Conservation (phyloP, 2,113 vertebrate genomes). For the Petromus typicus region DNA sequence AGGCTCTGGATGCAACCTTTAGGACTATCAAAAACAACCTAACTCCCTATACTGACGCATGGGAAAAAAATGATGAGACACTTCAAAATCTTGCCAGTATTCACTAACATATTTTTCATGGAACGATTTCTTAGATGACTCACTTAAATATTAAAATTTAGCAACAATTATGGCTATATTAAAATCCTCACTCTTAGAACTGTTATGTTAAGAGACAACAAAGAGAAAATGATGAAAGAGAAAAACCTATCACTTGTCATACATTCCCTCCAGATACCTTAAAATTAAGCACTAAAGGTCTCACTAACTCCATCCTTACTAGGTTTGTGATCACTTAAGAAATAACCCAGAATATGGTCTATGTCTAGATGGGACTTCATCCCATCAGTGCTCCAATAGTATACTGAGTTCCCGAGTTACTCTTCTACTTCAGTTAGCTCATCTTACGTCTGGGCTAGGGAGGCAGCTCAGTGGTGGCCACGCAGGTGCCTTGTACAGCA, state of each 20-base stretch:
- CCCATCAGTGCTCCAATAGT: not conserved
- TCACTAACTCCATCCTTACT: not conserved
- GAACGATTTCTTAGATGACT: constrained; percentile 34
- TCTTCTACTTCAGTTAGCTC: not conserved
- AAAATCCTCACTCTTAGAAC: not conserved
- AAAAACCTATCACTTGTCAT: not conserved
- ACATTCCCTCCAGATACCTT: not conserved
- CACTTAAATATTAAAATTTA: not conserved
- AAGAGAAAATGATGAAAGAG: not conserved
- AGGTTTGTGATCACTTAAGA: constrained; percentile 17
- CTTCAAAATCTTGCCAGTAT: constrained; percentile 17
- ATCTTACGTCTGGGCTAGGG: not conserved
- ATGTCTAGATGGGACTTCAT: not conserved
- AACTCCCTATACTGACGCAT: not conserved
- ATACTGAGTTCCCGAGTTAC: constrained; percentile 1
- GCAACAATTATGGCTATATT: constrained; percentile 3
- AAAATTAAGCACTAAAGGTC: constrained; percentile 12
- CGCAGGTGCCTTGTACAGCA: not conserved
- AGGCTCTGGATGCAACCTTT: not conserved
- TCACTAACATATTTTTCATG: constrained; percentile 35
- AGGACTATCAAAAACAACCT: not conserved
- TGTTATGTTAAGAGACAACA: not conserved
- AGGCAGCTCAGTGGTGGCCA: no score
- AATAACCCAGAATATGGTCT: not conserved
- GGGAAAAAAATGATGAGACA: not conserved